Conservation (phyloP, 2,888 invertebrate genomes). For the Pharmacophagus antenor region DNA sequence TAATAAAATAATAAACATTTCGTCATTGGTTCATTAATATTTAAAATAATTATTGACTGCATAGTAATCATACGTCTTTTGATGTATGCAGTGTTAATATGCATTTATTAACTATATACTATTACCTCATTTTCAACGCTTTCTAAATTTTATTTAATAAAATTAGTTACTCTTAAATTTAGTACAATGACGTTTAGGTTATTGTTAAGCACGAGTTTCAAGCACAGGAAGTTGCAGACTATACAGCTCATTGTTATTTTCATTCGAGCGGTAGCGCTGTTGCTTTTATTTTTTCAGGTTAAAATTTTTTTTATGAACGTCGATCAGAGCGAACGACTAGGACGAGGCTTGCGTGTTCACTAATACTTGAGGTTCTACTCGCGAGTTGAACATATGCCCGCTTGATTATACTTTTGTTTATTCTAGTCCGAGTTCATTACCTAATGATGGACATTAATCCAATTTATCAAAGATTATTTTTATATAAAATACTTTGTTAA, state of each 20-base stretch:
- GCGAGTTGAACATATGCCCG: slow-evolving; percentile 26
- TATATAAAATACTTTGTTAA: not conserved
- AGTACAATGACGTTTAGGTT: too few species aligned
- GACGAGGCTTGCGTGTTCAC: slow-evolving; percentile 58
- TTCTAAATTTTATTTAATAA: too few species aligned
- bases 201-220: not conserved
- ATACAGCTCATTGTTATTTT: not conserved
- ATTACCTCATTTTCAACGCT: too few species aligned
- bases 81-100: too few species aligned
- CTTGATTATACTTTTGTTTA: slow-evolving; percentile 21
- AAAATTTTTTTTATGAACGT: slow-evolving; percentile 19
- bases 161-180: not conserved
- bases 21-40: too few species aligned
- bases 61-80: too few species aligned
- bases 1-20: too few species aligned
- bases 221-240: not conserved
- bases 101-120: too few species aligned
- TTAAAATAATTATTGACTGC: too few species aligned
- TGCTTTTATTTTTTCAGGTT: slow-evolving; percentile 4
- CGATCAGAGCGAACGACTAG: slow-evolving; percentile 21
- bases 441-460: not conserved
- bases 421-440: slow-evolving; percentile 5
- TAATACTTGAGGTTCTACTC: slow-evolving; percentile 41
- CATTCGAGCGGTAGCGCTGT: not conserved
- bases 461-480: not conserved